Evolutionary conservation across 2,797 vertebrate species (phyloP).

Genomic region (Gambusia yucatana): DNA sequence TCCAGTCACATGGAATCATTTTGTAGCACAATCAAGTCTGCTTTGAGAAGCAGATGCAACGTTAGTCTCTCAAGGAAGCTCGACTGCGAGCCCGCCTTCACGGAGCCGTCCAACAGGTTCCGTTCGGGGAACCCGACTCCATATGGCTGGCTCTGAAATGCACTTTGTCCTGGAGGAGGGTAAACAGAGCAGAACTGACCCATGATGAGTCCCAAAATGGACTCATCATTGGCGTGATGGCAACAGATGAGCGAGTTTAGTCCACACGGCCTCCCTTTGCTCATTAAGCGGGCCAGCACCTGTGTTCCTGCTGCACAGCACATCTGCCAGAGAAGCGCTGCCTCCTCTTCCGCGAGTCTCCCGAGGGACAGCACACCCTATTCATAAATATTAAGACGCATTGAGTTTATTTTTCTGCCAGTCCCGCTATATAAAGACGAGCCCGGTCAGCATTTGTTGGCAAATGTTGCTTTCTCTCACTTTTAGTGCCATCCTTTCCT

Average conservation of each 20-base stretch:
- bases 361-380: constrained; percentile 38
- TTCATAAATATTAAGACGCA: constrained; percentile 53
- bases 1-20: too few relatives aligned
- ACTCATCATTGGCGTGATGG: constrained; percentile 76
- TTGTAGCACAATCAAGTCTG: too few relatives aligned
- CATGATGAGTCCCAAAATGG: constrained; percentile 64
- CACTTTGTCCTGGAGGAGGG: constrained; percentile 51
- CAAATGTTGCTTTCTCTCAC: constrained; percentile 7
- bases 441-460: constrained; percentile 20
- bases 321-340: constrained; percentile 72
- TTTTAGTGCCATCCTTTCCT: not conserved
- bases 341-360: constrained; percentile 48
- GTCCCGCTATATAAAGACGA: constrained; percentile 25
- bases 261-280: constrained; percentile 72
- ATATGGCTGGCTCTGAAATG: constrained; percentile 56
- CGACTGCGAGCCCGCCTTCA: not conserved
- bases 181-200: constrained; percentile 71
- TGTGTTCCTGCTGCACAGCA: constrained; percentile 76
- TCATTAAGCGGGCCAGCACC: constrained; percentile 78
- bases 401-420: constrained; percentile 37
- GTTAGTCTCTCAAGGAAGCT: constrained; percentile 13
- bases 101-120: constrained; percentile 43
- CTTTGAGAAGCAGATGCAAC: not conserved
- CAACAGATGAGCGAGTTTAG: constrained; percentile 82
- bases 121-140: constrained; percentile 42